Evolutionary conservation across 2,113 vertebrate species (phyloP), one percentile per base, ranked within the genome.

Genomic region (Sapajus apella): DNA sequence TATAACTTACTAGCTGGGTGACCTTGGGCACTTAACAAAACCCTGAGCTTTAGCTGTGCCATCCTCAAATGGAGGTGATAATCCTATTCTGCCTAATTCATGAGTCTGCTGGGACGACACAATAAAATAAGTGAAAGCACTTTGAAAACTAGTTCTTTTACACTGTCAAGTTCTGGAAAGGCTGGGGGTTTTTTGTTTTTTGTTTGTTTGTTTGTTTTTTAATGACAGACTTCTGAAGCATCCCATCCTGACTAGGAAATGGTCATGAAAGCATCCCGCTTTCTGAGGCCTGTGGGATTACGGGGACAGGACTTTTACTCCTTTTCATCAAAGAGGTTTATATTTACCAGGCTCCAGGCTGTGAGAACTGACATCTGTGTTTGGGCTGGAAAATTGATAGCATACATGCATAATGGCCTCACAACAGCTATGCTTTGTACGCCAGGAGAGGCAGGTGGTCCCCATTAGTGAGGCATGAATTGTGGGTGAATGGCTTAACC

Each of bases 181-280:
- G 52, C 25, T 87, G 66, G 2, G 87, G 87, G 17, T 52, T 52
- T 52, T 17, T 52, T 52, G 4, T 52, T 52, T 52, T 16, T 52
- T 52, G 4, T 52, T 52, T 18, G 4, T 52, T 52, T 52, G 10
- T 52, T 52, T 52, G 4, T 17, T 18, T 17, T 52, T 52, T 52
- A 17, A 64, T 92, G 77, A 92, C 37, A 35, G 64, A 30, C 77
- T 96, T 96, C 76, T 83, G 76, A 93, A 82, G 64, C 64, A 68
- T 37, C 45, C 61, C 47, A 30, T 1, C 20, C 66, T 35, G 20
- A 18, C 82, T n/a, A 86, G 94, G 52, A 96, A 70, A 75, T 43
- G 82, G 82, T 35, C 4, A 0, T n/a, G 80, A 76, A 70, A 47
- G 55, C 61, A 27, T 89, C 61, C 75, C 32, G 93, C 52, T 73